These are phyloP conservation scores for Sanderia malayensis DNA, from an alignment of 30 jellyfish, hydroid and myxozoan species.

Conservation along the genomic window DNA sequence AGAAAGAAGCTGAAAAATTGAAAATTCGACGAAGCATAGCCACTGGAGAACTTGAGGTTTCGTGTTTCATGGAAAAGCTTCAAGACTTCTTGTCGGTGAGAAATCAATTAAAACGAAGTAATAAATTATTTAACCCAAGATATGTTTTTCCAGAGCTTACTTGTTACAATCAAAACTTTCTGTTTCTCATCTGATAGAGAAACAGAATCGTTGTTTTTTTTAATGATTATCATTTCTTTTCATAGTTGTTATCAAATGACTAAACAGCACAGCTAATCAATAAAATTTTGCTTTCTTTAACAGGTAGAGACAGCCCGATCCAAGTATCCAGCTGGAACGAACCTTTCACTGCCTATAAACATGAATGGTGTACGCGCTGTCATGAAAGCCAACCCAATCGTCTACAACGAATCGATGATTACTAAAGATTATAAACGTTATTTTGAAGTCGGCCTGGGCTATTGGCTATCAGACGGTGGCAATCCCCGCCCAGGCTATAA, in stretches of 20 bases:
- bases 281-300: too few relatives aligned
- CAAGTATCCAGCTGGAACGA: conserved; percentile 39
- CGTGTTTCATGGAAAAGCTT: conserved; percentile 87
- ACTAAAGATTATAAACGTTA: conserved; percentile 57
- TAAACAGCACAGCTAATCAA: too few relatives aligned
- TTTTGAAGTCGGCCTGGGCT: conserved; percentile 95
- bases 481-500: conserved; percentile 67
- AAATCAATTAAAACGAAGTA: too few relatives aligned
- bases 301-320: too few relatives aligned
- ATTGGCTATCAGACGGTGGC: conserved; percentile 93
- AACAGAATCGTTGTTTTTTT: too few relatives aligned
- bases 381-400: conserved; percentile 75
- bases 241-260: too few relatives aligned
- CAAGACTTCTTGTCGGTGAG: conserved; percentile 62
- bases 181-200: too few relatives aligned
- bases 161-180: too few relatives aligned
- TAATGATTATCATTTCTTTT: too few relatives aligned
- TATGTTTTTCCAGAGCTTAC: too few relatives aligned
- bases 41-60: conserved; percentile 88
- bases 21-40: conserved; percentile 83
- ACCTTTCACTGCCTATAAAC: conserved; percentile 65
- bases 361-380: conserved; percentile 32
- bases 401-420: conserved; percentile 67
- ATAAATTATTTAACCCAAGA: too few relatives aligned
- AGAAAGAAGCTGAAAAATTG: conserved; percentile 67